A percentile compares a stretch with the other conserved stretches of the same genome.
Evolutionary conservation across 1,140 invertebrate species (phyloP).

Genomic region (Paralvinella palmiformis): DNA sequence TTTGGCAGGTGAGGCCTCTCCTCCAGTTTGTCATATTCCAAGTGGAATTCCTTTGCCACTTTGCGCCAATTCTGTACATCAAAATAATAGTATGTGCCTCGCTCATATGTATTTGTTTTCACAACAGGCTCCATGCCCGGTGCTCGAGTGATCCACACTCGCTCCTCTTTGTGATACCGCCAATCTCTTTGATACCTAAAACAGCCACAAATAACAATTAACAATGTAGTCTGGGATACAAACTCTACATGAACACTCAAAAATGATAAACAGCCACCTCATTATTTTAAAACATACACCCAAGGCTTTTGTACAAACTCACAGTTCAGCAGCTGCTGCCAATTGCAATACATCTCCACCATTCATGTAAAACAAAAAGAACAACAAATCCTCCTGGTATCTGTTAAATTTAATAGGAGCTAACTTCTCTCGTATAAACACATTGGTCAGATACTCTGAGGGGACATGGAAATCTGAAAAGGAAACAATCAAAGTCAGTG

Average conservation of each 20-base stretch:
- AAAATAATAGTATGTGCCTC: conserved; percentile 98
- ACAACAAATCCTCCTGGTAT: conserved; percentile 97
- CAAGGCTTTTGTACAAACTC: too few species aligned
- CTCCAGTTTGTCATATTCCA: conserved; percentile 96
- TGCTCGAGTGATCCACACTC: conserved; percentile 97
- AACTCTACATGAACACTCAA: not conserved
- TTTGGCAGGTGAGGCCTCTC: conserved; percentile 60
- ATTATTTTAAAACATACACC: not conserved
- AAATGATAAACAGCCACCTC: not conserved
- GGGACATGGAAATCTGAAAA: conserved; percentile 88
- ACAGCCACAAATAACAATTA: conserved; percentile 15
- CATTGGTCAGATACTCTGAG: conserved; percentile 95
- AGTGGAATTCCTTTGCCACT: conserved; percentile 88
- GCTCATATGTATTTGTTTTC: conserved; percentile 90
- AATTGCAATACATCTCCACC: conserved; percentile 96
- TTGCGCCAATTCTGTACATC: conserved; percentile 93
- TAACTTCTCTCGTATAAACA: conserved; percentile 59
- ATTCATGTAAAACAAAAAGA: conserved; percentile 99
- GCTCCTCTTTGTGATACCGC: conserved; percentile 98
- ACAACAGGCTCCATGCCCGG: conserved; percentile 85
- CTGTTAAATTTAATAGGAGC: conserved; percentile 90
- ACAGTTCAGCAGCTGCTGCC: conserved; percentile 93
- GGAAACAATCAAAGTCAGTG: conserved; percentile 13
- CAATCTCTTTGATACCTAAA: conserved; percentile 88
- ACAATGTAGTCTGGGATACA: not conserved